Evolutionary conservation across 2,113 vertebrate genomes (phyloP), one percentile per base, ranked within the genome.

Genomic region (Spheniscus mendiculus): DNA sequence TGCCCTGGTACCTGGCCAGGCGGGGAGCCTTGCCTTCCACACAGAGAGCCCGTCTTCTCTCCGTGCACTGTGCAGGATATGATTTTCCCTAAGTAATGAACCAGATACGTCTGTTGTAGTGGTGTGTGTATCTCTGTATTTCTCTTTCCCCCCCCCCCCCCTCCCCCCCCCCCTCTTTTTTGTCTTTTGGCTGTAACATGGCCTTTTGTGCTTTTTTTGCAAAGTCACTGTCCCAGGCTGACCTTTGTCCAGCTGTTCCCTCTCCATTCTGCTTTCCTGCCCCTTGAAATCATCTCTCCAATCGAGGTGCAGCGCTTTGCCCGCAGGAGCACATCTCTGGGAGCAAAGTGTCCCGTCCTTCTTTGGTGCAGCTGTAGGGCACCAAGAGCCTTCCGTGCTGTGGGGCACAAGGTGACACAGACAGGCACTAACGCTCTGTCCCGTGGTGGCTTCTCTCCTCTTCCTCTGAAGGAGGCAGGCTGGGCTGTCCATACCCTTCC

Each of bases 201-300:
- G 17, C 53, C 12, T 52, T 86, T 79, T 59, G 52, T 69, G 23
- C 38, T 27, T n/a, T 61, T 55, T 66, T 74, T 74, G 61, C 87
- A 38, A 76, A 69, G 73, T 89, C 87, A 83, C 70, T 76, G 21
- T 85, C 44, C 49, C 40, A 25, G 74, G 15, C 73, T 83, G 89
- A 89, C 84, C 95, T 96, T 97, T 94, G 93, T 18, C 93, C 89
- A 49, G 80, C 50, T 78, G 17, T 53, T 82, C 44, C 38, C 59
- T 94, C 79, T 67, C 61, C 1, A 1, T 72, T 80, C 47, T 93
- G 56, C 34, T 83, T 56, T 87, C n/a, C 73, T 85, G 52, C 30
- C 44, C 70, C 84, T 77, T 71, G 83, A 52, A 89, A 83, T 42
- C 84, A 78, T n/a, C 56, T 36, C 55, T 74, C 10, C 44, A 22